Conservation (phyloP, 2,797 vertebrate species). For the Diceros bicornis region DNA sequence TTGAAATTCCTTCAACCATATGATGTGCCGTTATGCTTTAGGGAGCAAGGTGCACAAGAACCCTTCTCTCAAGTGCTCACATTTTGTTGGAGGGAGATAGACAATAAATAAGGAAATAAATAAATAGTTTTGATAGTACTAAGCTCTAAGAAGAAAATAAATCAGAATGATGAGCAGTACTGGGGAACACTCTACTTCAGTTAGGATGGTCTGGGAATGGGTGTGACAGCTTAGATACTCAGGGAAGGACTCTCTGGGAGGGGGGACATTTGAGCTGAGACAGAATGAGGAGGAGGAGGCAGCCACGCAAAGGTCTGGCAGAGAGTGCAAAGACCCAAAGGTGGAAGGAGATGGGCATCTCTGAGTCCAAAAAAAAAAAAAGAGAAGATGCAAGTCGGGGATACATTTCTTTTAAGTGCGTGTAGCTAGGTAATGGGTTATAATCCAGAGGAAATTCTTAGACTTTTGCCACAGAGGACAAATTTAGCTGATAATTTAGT, state of each 20-base stretch:
- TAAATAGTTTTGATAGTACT: neutral
- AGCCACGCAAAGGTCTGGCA: neutral
- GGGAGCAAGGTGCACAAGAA: neutral
- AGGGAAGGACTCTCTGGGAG: neutral
- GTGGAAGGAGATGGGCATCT: neutral
- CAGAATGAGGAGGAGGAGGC: neutral
- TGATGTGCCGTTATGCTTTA: neutral
- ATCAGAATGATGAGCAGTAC: neutral
- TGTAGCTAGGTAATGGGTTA: neutral
- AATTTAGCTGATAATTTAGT: neutral
- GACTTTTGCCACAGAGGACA: neutral
- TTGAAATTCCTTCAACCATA: neutral
- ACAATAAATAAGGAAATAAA: conserved; percentile 9
- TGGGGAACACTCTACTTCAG: neutral
- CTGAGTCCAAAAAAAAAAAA: neutral
- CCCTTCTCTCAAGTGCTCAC: neutral
- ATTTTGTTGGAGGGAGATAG: neutral
- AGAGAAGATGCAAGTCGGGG: neutral
- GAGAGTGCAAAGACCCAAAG: neutral
- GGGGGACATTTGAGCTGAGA: neutral
- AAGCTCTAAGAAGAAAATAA: neutral
- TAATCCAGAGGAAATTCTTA: neutral
- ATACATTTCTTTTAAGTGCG: neutral
- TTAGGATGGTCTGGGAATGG: neutral
- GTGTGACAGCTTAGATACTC: neutral